Conservation (phyloP, 2,113 vertebrate species). For the Syrmaticus mikado region DNA sequence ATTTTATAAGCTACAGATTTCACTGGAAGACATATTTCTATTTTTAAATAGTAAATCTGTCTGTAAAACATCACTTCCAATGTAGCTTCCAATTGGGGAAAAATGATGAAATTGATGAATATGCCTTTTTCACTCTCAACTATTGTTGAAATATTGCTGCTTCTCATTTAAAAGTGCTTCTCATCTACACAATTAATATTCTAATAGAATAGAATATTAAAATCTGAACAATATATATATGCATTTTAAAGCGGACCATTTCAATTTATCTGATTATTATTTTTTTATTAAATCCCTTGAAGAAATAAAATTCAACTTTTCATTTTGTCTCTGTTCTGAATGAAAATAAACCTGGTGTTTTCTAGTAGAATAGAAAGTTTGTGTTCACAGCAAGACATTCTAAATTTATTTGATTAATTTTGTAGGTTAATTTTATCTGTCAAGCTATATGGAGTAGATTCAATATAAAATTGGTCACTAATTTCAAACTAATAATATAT, state of each 20-base stretch:
- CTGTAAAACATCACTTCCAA: background rate
- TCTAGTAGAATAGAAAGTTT: background rate
- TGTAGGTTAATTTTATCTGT: background rate
- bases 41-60: background rate
- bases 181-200: background rate
- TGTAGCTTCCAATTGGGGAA: background rate
- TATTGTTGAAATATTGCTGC: background rate
- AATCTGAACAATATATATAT: background rate
- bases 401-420: background rate
- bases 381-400: background rate
- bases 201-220: background rate
- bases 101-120: background rate
- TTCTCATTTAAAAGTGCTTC: background rate
- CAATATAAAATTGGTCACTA: background rate
- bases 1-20: background rate
- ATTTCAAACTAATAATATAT: too few relatives aligned
- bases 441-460: background rate
- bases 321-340: background rate
- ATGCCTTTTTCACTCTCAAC: background rate
- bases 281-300: background rate
- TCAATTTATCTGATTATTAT: background rate
- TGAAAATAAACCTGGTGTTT: slow-evolving; percentile 24
- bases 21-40: background rate
- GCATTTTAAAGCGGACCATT: background rate
- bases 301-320: background rate